These are phyloP conservation scores for Alloscopus bannaensis DNA, from an alignment of 2,888 invertebrate genomes.

Conservation along the genomic window DNA sequence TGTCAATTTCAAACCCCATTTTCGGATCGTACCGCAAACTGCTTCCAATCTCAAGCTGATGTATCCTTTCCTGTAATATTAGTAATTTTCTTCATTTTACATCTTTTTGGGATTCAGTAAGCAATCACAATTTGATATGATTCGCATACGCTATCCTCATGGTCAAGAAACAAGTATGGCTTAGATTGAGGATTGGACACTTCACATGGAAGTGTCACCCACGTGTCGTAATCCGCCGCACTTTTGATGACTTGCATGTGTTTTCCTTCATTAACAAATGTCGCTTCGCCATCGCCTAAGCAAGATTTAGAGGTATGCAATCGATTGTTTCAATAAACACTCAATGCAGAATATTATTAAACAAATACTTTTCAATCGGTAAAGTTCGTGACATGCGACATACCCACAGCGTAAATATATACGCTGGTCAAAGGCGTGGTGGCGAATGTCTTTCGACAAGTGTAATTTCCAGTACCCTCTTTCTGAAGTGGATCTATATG, in stretches of 20 bases:
- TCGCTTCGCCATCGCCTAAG: constrained; percentile 64
- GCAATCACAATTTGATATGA: constrained; percentile 20
- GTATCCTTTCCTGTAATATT: constrained; percentile 57
- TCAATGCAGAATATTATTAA: no score
- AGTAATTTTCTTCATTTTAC: no score
- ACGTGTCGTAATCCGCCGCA: constrained; percentile 55
- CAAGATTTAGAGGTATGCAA: neutral
- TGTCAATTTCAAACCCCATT: constrained; percentile 66
- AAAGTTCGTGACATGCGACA: constrained; percentile 7
- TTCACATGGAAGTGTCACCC: constrained; percentile 65
- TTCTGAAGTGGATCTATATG: constrained; percentile 65
- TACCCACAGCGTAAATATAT: constrained; percentile 67
- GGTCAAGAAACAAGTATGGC: constrained; percentile 66
- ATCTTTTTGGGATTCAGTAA: no score
- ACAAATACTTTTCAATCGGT: no score
- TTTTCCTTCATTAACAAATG: constrained; percentile 67
- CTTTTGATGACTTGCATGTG: constrained; percentile 68
- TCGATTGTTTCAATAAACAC: no score
- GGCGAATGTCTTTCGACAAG: constrained; percentile 66
- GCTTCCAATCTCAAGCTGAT: constrained; percentile 58
- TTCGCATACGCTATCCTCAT: constrained; percentile 64
- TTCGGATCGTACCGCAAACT: constrained; percentile 63
- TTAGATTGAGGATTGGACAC: constrained; percentile 68
- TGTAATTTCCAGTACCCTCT: constrained; percentile 67
- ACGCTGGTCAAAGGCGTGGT: constrained; percentile 55